Evolutionary conservation across 2,888 invertebrate genomes (phyloP), one percentile per base, ranked within the genome.

Genomic region (Acleris laterana): DNA sequence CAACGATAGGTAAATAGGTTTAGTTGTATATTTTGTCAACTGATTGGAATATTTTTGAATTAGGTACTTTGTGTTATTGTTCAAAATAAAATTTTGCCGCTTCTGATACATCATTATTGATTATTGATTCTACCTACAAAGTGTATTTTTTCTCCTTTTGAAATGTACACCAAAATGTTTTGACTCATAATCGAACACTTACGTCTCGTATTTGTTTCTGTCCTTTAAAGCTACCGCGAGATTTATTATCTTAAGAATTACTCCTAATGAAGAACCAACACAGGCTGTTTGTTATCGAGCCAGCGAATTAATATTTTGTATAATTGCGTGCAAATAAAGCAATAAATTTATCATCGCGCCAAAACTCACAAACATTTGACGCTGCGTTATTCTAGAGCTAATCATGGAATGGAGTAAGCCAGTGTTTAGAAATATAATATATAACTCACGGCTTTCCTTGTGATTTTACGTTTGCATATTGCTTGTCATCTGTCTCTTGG

Each of bases 271-370:
- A 60, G 44, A 65, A 50, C 32, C 25, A 60, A 56, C 53, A 53
- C 20, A 2, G 63, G 69, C 70, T 72, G 71, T 75, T 76, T 77
- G 78, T 76, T 72, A 79, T 72, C 69, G 71, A 76, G 77, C 75
- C 72, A 74, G 76, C 71, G 38, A 62, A 57, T 66, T 66, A 61
- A 62, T 57, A 62, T 51, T 66, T 62, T 46, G 73, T 74, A 71
- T 74, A 77, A 79, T 81, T 79, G 74, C 71, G 67, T 71, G 72
- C 72, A 80, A 85, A 84, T 83, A 82, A 81, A 80, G 83, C 80
- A 72, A 80, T 82, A 62, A 68, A 68, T 81, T 76, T 77, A 82
- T 80, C 84, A 83, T 84, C 83, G 76, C 79, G 76, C 82, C 71
- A 74, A 77, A 84, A 82, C 81, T 80, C 77, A 71, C 74, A 79